phyloP scores from a whole-genome alignment of 1,140 invertebrate genomes.

The Grapholita molesta region DNA sequence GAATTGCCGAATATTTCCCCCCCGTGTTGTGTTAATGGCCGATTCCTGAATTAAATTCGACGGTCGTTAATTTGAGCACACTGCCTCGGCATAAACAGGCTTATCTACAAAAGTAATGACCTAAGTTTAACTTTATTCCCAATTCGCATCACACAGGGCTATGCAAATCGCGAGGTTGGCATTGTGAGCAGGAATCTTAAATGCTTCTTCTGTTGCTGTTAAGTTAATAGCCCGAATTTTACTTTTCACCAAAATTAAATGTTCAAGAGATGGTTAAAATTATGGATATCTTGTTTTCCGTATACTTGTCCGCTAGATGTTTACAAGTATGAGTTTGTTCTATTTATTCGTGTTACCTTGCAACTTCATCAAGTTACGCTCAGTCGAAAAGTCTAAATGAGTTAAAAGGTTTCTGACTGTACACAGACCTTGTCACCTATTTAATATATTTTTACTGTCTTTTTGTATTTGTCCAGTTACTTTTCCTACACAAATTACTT shows the following conservation, averaged over 20 bases:
- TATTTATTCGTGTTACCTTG: too few relatives aligned
- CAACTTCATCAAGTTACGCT: too few relatives aligned
- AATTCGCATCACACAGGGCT: conserved; percentile 12
- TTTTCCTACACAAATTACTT: too few relatives aligned
- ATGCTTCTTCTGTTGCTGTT: background rate
- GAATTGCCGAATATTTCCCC: conserved; percentile 62
- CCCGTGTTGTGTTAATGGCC: conserved; percentile 55
- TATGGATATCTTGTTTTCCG: too few relatives aligned
- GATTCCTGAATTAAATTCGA: conserved; percentile 61
- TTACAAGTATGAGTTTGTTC: too few relatives aligned
- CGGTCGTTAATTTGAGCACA: conserved; percentile 52
- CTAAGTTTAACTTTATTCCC: conserved; percentile 34
- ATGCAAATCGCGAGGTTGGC: background rate
- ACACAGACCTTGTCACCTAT: too few relatives aligned
- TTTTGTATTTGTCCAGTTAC: too few relatives aligned
- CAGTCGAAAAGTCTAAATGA: too few relatives aligned
- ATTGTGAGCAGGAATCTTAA: conserved; percentile 13
- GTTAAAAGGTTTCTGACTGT: too few relatives aligned
- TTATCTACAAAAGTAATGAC: conserved; percentile 36
- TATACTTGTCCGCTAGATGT: too few relatives aligned
- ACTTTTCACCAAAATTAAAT: background rate
- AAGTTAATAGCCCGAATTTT: background rate
- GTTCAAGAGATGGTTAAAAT: too few relatives aligned
- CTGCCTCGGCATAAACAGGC: conserved; percentile 40
- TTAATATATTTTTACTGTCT: too few relatives aligned